Percentiles rank a stretch among this genome's conserved stretches.
Evolutionary conservation across 2,797 vertebrate genomes (phyloP).

Genomic region (Syngnathus rostellatus): DNA sequence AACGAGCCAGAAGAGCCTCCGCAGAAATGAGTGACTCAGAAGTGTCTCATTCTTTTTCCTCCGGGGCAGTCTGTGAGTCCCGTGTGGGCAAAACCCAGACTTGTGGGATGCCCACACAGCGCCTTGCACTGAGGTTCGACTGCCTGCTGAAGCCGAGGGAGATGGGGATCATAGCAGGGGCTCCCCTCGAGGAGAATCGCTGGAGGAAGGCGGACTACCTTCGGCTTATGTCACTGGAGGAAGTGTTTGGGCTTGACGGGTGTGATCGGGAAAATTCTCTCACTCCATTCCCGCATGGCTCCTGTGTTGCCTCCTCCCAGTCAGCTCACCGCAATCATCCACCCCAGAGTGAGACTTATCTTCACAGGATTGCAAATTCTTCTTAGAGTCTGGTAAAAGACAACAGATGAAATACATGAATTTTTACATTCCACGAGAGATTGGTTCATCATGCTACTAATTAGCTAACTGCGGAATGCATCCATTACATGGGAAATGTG

Average conservation of each 20-base stretch:
- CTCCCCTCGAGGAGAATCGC: conserved; percentile 41
- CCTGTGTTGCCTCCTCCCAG: conserved; percentile 30
- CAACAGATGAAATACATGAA: conserved; percentile 25
- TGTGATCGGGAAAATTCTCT: conserved; percentile 43
- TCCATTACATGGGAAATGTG: too few species aligned
- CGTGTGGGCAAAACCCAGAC: conserved; percentile 61
- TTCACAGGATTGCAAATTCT: conserved; percentile 29
- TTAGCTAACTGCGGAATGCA: not conserved
- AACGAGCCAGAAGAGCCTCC: conserved; percentile 11
- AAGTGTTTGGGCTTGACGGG: conserved; percentile 41
- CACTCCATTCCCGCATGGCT: conserved; percentile 65
- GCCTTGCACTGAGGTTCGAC: conserved; percentile 47
- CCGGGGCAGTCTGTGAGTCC: conserved; percentile 51
- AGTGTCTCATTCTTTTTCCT: conserved; percentile 53
- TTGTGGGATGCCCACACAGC: conserved; percentile 55
- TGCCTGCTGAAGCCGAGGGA: conserved; percentile 48
- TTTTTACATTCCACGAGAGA: not conserved
- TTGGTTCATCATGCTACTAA: not conserved
- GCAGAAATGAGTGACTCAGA: conserved; percentile 37
- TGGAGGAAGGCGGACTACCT: conserved; percentile 21
- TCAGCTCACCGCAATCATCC: conserved; percentile 34
- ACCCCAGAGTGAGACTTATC: conserved; percentile 31
- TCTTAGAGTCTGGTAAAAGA: conserved; percentile 48
- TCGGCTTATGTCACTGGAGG: conserved; percentile 39
- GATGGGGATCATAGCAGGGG: conserved; percentile 62